Evolutionary conservation across 2,888 invertebrate genomes (phyloP).

Genomic region (Adelphocoris suturalis): DNA sequence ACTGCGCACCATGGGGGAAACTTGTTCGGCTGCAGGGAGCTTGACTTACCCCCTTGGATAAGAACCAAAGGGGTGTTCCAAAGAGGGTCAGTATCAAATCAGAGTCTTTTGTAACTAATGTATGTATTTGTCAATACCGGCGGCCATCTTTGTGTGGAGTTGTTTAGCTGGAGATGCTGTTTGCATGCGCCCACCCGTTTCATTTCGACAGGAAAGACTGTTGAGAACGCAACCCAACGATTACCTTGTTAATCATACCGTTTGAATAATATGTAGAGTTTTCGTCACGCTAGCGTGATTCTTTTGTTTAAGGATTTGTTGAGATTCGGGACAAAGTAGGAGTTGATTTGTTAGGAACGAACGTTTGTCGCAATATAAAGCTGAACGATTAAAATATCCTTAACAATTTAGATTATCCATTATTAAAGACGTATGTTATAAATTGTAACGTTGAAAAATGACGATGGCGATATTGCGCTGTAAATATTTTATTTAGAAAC

Average conservation of each 20-base stretch:
- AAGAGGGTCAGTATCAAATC: not conserved
- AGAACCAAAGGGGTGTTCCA: not conserved
- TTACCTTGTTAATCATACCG: slow-evolving; percentile 59
- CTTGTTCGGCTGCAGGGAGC: slow-evolving; percentile 14
- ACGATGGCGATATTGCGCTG: too few species aligned
- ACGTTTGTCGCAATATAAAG: not conserved
- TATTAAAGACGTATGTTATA: too few species aligned
- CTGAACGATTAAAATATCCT: too few species aligned
- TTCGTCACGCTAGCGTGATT: slow-evolving; percentile 11
- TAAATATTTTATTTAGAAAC: too few species aligned
- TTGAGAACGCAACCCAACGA: slow-evolving; percentile 56
- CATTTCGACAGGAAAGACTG: slow-evolving; percentile 10
- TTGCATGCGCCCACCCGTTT: slow-evolving; percentile 18
- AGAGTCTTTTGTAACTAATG: not conserved
- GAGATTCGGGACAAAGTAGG: not conserved
- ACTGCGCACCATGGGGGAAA: slow-evolving; percentile 43
- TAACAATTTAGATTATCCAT: too few species aligned
- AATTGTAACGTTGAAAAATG: too few species aligned
- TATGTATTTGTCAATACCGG: not conserved
- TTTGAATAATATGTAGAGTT: slow-evolving; percentile 45
- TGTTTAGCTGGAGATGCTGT: not conserved
- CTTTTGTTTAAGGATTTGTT: slow-evolving; percentile 17
- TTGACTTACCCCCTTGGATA: slow-evolving; percentile 52
- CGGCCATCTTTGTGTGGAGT: slow-evolving; percentile 38
- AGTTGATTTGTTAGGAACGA: not conserved